A percentile compares a stretch with the other conserved stretches of the same genome.
Evolutionary conservation across 1,140 invertebrate genomes (phyloP).

Genomic region (Orchesella cincta): DNA sequence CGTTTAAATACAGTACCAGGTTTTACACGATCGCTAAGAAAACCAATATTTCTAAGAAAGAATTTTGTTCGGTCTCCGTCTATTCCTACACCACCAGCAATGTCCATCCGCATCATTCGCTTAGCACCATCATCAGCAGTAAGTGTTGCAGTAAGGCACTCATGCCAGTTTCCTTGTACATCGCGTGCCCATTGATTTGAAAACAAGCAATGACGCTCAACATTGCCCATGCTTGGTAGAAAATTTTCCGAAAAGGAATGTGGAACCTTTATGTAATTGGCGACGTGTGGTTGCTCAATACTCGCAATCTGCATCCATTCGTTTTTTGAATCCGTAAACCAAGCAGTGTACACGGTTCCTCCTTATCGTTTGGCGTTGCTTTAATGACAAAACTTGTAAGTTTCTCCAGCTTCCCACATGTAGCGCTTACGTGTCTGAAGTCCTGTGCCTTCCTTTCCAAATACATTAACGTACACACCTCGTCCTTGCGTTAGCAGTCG

Average conservation of each 20-base stretch:
- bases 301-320: slow-evolving; percentile 41
- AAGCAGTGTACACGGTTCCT: slow-evolving; percentile 35
- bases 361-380: not conserved
- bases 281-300: slow-evolving; percentile 41
- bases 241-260: slow-evolving; percentile 49
- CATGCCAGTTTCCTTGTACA: slow-evolving; percentile 35
- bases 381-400: slow-evolving; percentile 30
- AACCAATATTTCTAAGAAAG: not conserved
- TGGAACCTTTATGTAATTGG: slow-evolving; percentile 2
- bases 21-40: not conserved
- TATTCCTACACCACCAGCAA: not conserved
- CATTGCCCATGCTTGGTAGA: slow-evolving; percentile 37
- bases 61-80: not conserved
- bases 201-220: slow-evolving; percentile 33
- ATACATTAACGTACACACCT: slow-evolving; percentile 31
- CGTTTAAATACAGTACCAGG: not conserved
- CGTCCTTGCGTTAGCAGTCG: slow-evolving; percentile 34
- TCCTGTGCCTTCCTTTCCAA: slow-evolving; percentile 40
- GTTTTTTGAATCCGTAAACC: slow-evolving; percentile 1
- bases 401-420: slow-evolving; percentile 29
- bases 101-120: not conserved
- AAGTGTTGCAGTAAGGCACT: slow-evolving; percentile 32
- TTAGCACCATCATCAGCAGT: slow-evolving; percentile 37
- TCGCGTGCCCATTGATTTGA: slow-evolving; percentile 43
- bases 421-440: slow-evolving; percentile 23